Conservation (phyloP, 2,797 vertebrate genomes). For the Champsocephalus gunnari region DNA sequence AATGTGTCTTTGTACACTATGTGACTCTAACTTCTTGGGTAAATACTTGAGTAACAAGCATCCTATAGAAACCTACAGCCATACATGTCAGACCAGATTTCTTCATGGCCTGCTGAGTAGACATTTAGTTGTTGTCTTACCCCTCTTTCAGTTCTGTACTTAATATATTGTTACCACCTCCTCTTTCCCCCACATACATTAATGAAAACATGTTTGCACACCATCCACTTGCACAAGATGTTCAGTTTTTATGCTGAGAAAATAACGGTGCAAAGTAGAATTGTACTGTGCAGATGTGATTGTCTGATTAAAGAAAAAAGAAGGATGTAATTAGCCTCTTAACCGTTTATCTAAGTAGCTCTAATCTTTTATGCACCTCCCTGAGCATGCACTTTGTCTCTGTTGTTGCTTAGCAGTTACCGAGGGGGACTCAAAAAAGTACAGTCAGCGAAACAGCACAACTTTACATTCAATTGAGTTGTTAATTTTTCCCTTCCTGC, state of each 20-base stretch:
- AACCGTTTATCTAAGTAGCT: conserved; percentile 32
- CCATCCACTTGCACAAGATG: neutral
- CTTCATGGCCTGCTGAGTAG: conserved; percentile 46
- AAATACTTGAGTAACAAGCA: neutral
- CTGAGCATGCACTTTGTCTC: conserved; percentile 31
- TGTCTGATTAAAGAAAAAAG: neutral
- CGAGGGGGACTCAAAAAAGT: neutral
- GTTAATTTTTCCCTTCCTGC: neutral
- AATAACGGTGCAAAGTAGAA: neutral
- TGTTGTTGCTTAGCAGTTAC: conserved; percentile 31
- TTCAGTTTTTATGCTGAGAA: neutral
- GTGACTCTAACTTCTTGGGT: too few relatives aligned
- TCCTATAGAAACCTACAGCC: neutral
- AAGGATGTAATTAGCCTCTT: conserved; percentile 15
- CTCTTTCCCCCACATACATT: neutral
- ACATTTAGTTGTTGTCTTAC: conserved; percentile 14
- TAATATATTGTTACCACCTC: conserved; percentile 14
- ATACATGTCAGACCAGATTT: conserved; percentile 51
- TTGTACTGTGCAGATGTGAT: conserved; percentile 1
- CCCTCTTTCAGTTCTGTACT: neutral
- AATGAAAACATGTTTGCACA: conserved; percentile 17
- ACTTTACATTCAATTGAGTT: neutral
- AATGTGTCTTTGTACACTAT: too few relatives aligned
- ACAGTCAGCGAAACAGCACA: conserved; percentile 24
- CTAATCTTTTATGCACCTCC: conserved; percentile 37